Evolutionary conservation across 1,140 invertebrate genomes (phyloP), one percentile per base, ranked within the genome.

Genomic region (Uloborus diversus): DNA sequence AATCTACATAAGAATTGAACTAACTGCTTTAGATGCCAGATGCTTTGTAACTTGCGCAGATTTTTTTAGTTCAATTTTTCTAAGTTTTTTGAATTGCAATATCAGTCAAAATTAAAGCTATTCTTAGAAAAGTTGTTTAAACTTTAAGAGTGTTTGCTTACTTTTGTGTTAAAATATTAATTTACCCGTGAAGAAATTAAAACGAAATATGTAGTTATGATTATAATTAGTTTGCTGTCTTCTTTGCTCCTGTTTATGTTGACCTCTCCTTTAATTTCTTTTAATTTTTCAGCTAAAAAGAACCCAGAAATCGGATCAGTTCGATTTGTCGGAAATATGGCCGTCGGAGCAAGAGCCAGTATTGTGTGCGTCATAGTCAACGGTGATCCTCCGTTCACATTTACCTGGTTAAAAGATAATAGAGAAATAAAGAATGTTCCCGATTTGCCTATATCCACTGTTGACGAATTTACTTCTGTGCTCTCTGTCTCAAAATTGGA

Each of bases 321-420:
- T 37, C 81, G 73, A 27, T 83, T 84, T 69, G 30, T 82, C 5
- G 35, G 42, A 1, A 90, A 90, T 25, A 90, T 93, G 64, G 89
- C 91, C 51, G 90, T 91, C 83, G 93, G 93, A 42, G 92, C 88
- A 66, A 88, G 89, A 79, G 88, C 88, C 28, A 88, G 89, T 83
- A 86, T 93, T 33, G 90, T 90, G 42, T 84, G 83, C 35, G 53
- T 68, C 1, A 73, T 83, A 2, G 56, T 59, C 4, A 59, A 79
- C 20, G 83, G 83, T 23, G 83, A 84, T 75, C 68, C 61, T 17
- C 83, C 83, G 2, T 80, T 84, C 14, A 27, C 81, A 5, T 81
- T 84, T 20, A 23, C 27, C 82, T 84, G 83, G 83, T 49, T 69
- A 9, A 83, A 84, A 73, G 79, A 84, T 57, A 82, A 73, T 14